Percentiles rank a stretch among this genome's conserved stretches.
Conservation (phyloP, 2,113 vertebrate species). For the Ancistrus triradiatus region DNA sequence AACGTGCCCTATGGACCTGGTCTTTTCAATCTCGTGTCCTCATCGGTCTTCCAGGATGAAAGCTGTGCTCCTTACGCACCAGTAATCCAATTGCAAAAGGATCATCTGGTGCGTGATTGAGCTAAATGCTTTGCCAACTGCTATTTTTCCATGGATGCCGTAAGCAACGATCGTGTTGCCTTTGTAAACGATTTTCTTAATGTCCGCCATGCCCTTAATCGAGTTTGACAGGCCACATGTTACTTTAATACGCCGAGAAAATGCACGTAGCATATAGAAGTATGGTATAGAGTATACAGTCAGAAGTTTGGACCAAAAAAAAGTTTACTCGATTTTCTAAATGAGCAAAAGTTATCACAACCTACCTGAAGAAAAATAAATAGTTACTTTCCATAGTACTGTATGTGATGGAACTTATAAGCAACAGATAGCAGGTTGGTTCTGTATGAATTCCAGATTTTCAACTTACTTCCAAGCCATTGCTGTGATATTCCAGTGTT, state of each 20-base stretch:
- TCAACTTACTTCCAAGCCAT: no score
- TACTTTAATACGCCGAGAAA: slow-evolving; percentile 80
- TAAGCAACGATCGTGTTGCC: slow-evolving; percentile 49
- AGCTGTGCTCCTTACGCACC: slow-evolving; percentile 38
- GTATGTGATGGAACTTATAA: no score
- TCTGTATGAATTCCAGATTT: no score
- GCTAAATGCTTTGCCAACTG: slow-evolving; percentile 52
- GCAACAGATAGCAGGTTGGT: no score
- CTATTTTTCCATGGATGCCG: slow-evolving; percentile 50
- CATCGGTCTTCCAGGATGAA: slow-evolving; percentile 44
- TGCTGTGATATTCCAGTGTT: no score
- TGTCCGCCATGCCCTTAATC: slow-evolving; percentile 69
- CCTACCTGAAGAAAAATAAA: no score
- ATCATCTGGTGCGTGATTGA: slow-evolving; percentile 47
- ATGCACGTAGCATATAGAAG: slow-evolving; percentile 72
- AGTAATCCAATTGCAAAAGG: slow-evolving; percentile 51
- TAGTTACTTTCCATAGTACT: no score
- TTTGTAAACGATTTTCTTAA: slow-evolving; percentile 69
- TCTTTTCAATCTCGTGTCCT: slow-evolving; percentile 29
- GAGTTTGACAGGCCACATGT: slow-evolving; percentile 72
- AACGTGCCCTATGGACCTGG: slow-evolving; percentile 22
- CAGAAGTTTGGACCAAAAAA: background rate
- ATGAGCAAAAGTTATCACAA: no score
- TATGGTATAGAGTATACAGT: slow-evolving; percentile 20
- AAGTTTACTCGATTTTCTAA: no score